Base-by-base conservation (phyloP, 2,888 invertebrate genomes). In the Pherbina coryleti region DNA sequence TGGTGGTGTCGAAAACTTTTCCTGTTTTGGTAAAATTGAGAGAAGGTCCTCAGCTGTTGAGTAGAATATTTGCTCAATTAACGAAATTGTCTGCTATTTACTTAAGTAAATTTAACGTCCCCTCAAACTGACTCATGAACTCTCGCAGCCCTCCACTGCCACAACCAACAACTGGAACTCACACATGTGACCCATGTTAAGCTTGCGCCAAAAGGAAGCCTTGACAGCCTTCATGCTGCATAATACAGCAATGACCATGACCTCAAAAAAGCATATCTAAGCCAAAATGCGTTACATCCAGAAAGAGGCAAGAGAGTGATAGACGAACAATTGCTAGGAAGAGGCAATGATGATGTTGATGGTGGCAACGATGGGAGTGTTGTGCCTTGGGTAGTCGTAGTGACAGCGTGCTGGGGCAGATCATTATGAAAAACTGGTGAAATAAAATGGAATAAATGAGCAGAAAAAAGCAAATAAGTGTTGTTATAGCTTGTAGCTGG, bases 1-100 rank as follows among this genome's bases (percentile, higher is more conserved):
- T 3, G 44, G 1, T 44, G 44, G 1, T 44, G 44, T 44, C 11
- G 11, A 44, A 44, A 44, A 44, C 2, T 44, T 22, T n/a, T 25
- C 25, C 57, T 60, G 55, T 22, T 55, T 22, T 22, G 22, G 55
- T 5, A 1, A n/a, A n/a, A 8, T 11, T 19, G 19, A 9, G 19
- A 22, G 19, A 22, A 22, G 7, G 55, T 55, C 11, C 55, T 22
- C 55, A n/a, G 19, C 19, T 55, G 55, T n/a, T 60, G 22, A 37
- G 37, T 67, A 34, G n/a, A 67, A 67, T 67, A 67, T 67, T 67
- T 67, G 67, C 44, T 67, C 67, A 67, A 67, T 67, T 67, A 67
- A 67, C 67, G 31, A 67, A 60, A 60, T 60, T 60, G 22, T 22
- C 57, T 60, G 57, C 19, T 60, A 25, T 60, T 60, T 60, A 28